A percentile compares a stretch with the other conserved stretches of the same genome.
Conservation (phyloP, 2,888 invertebrate species). For the Hirtodrosophila confusa region DNA sequence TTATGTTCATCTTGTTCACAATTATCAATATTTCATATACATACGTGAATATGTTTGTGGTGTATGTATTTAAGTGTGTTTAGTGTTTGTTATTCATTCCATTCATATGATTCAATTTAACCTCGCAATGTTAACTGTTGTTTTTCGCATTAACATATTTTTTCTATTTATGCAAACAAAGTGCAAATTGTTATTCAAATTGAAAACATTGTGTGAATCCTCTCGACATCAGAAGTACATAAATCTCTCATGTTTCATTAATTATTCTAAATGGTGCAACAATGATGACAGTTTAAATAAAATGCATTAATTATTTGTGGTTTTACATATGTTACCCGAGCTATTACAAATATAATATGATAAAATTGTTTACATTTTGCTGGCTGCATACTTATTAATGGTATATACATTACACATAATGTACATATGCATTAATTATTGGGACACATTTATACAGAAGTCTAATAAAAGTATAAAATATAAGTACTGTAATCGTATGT, state of each 20-base stretch:
- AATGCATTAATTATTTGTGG: slow-evolving; percentile 24
- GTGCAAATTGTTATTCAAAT: slow-evolving; percentile 41
- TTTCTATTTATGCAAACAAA: slow-evolving; percentile 43
- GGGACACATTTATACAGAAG: slow-evolving; percentile 1
- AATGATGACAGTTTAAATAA: slow-evolving; percentile 52
- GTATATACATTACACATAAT: slow-evolving; percentile 5
- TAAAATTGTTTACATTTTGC: slow-evolving; percentile 5
- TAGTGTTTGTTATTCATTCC: slow-evolving; percentile 23
- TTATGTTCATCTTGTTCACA: slow-evolving; percentile 39
- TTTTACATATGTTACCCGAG: slow-evolving; percentile 8
- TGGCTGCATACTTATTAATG: slow-evolving; percentile 9
- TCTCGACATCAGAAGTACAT: slow-evolving; percentile 28
- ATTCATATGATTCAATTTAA: slow-evolving; percentile 32
- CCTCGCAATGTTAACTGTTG: slow-evolving; percentile 20
- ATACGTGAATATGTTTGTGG: slow-evolving; percentile 9
- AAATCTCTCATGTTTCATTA: slow-evolving; percentile 56
- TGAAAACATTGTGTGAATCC: slow-evolving; percentile 19
- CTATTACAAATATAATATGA: slow-evolving; percentile 5
- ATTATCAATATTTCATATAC: slow-evolving; percentile 31
- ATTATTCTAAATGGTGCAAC: slow-evolving; percentile 64
- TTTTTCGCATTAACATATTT: slow-evolving; percentile 35
- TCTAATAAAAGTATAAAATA: slow-evolving; percentile 2
- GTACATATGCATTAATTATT: slow-evolving; percentile 11
- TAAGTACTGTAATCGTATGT: background rate
- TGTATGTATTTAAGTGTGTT: slow-evolving; percentile 5